Evolutionary conservation across 2,888 invertebrate genomes (phyloP).

Genomic region (Macrophya annulata): DNA sequence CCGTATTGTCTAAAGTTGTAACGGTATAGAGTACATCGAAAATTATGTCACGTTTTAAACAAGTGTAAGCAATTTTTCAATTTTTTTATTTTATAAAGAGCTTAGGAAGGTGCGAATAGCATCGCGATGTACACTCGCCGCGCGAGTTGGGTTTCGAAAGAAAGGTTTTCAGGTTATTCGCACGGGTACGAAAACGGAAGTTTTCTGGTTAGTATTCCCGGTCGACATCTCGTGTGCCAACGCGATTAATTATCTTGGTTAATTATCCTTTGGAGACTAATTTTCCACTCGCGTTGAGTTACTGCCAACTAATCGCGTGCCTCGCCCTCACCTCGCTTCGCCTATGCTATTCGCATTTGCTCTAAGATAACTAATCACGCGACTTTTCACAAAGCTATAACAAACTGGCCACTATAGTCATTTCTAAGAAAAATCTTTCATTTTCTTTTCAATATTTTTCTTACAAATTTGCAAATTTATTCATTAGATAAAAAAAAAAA

Average conservation of each 20-base stretch:
- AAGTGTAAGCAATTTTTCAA: too few relatives aligned
- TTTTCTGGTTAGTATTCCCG: slow-evolving; percentile 71
- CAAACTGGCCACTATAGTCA: not conserved
- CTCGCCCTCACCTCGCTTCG: slow-evolving; percentile 60
- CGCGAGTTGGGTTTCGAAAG: not conserved
- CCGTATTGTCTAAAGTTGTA: not conserved
- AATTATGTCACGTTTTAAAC: not conserved
- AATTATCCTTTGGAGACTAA: slow-evolving; percentile 75
- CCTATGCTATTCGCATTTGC: slow-evolving; percentile 53
- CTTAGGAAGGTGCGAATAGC: not conserved
- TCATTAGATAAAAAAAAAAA: not conserved
- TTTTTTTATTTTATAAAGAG: not conserved
- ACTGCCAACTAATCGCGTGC: slow-evolving; percentile 72
- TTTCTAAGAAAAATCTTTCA: not conserved
- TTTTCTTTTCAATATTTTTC: too few relatives aligned
- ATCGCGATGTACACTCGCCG: too few relatives aligned
- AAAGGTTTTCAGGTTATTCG: not conserved
- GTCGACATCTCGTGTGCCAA: slow-evolving; percentile 64
- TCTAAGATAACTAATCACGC: slow-evolving; percentile 59
- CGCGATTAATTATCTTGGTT: slow-evolving; percentile 75
- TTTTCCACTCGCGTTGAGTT: slow-evolving; percentile 69
- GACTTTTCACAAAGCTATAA: slow-evolving; percentile 55
- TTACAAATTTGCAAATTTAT: not conserved
- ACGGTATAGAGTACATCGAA: not conserved
- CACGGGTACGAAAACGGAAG: not conserved